These are phyloP conservation scores for Neodiprion fabricii DNA, from an alignment of 1,140 invertebrate species.

Conservation along the genomic window DNA sequence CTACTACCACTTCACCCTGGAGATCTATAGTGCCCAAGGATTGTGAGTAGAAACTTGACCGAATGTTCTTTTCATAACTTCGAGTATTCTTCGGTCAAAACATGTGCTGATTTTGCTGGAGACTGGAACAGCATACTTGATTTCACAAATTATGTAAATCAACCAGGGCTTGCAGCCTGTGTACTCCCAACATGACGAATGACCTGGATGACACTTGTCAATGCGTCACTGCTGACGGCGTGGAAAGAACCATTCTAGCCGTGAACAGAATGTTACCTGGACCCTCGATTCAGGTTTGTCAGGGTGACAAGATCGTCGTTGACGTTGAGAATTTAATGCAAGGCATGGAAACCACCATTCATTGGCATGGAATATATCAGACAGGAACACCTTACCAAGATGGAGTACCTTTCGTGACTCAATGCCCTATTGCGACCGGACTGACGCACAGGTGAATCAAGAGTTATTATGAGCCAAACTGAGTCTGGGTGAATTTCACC, in stretches of 20 bases:
- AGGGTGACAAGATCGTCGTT: constrained; percentile 83
- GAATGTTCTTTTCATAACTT: too few species aligned
- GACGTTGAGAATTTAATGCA: constrained; percentile 84
- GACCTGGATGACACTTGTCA: constrained; percentile 79
- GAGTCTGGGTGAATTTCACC: too few species aligned
- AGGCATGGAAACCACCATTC: constrained; percentile 81
- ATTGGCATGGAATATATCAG: constrained; percentile 89
- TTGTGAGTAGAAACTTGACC: constrained; percentile 70
- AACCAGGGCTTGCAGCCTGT: constrained; percentile 79
- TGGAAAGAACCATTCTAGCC: constrained; percentile 77
- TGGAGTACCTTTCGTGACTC: constrained; percentile 88
- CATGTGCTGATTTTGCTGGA: too few species aligned
- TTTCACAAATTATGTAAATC: too few species aligned
- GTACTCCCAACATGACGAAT: constrained; percentile 81
- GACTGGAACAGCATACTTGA: too few species aligned
- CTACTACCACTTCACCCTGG: constrained; percentile 87
- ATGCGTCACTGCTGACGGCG: constrained; percentile 83
- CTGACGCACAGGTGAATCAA: constrained; percentile 75
- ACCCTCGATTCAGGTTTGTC: constrained; percentile 86
- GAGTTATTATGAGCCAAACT: too few species aligned
- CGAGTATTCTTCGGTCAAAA: too few species aligned
- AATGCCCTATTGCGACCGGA: constrained; percentile 86
- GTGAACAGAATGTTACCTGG: constrained; percentile 87
- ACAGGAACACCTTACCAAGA: constrained; percentile 85
- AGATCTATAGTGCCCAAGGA: constrained; percentile 86